A percentile compares a stretch with the other conserved stretches of the same genome.
Conservation (phyloP, 2,888 invertebrate genomes). For the Cotesia congregata region DNA sequence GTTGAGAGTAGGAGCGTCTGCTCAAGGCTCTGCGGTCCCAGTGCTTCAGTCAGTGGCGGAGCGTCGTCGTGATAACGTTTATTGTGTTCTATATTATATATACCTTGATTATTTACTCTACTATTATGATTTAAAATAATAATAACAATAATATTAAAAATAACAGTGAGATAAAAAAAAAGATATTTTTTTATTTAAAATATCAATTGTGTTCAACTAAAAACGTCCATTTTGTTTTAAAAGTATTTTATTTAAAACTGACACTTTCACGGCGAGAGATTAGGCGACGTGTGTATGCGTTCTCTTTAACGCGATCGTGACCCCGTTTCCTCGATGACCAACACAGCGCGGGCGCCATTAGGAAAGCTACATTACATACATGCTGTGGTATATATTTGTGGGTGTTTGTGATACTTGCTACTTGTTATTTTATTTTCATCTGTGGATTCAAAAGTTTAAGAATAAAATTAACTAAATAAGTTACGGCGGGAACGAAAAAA, state of each 20-base stretch:
- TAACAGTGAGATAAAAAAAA: too few species aligned
- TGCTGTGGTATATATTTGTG: not conserved
- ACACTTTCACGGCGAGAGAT: constrained; percentile 39
- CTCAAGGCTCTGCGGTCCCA: constrained; percentile 35
- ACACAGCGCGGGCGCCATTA: constrained; percentile 57
- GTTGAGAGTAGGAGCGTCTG: constrained; percentile 32
- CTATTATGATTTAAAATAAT: not conserved
- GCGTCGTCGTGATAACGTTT: constrained; percentile 55
- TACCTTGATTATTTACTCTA: not conserved
- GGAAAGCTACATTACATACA: constrained; percentile 22
- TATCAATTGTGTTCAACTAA: not conserved
- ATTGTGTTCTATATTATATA: not conserved
- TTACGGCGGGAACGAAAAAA: too few species aligned
- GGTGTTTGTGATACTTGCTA: not conserved
- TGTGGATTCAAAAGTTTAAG: too few species aligned
- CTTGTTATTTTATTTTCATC: too few species aligned
- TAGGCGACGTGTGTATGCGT: constrained; percentile 47
- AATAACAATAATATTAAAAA: not conserved
- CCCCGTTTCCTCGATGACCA: constrained; percentile 67
- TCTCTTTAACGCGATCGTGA: constrained; percentile 68
- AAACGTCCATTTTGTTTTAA: not conserved
- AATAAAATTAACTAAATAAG: too few species aligned
- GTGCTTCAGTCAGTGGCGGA: constrained; percentile 60
- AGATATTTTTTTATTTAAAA: not conserved
- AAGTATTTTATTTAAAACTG: constrained; percentile 23